A percentile compares a stretch with the other conserved stretches of the same genome.
Evolutionary conservation across 2,113 vertebrate genomes (phyloP).

Genomic region (Labeo rohita): DNA sequence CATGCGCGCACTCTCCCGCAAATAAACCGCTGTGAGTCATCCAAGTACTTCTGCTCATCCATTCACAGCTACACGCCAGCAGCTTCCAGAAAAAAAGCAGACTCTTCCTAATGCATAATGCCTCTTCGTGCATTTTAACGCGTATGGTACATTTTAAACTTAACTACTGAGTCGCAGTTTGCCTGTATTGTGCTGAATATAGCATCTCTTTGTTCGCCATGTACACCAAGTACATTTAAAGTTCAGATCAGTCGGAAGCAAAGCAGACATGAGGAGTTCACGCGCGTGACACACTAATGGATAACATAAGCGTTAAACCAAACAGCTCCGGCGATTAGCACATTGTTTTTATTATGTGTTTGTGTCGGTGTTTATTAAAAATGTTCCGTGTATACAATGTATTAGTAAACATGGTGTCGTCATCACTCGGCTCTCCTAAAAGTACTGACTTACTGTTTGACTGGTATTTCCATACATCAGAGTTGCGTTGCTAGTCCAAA

Average conservation of each 20-base stretch:
- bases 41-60: slow-evolving; percentile 37
- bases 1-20: slow-evolving; percentile 72
- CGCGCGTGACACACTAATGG: not conserved
- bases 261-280: not conserved
- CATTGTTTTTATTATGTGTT: not conserved
- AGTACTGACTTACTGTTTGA: too few relatives aligned
- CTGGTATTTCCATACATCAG: not conserved
- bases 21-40: slow-evolving; percentile 83
- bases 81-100: not conserved
- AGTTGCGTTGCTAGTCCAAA: not conserved
- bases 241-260: not conserved
- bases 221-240: not conserved
- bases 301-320: not conserved
- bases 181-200: not conserved
- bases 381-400: not conserved
- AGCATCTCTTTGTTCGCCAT: not conserved
- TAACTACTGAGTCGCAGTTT: not conserved
- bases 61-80: slow-evolving; percentile 25
- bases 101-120: not conserved
- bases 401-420: not conserved
- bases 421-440: not conserved
- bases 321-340: not conserved
- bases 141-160: not conserved
- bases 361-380: not conserved
- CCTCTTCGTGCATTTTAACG: not conserved